Conservation (phyloP, 2,888 invertebrate species). For the Thecophora atra region DNA sequence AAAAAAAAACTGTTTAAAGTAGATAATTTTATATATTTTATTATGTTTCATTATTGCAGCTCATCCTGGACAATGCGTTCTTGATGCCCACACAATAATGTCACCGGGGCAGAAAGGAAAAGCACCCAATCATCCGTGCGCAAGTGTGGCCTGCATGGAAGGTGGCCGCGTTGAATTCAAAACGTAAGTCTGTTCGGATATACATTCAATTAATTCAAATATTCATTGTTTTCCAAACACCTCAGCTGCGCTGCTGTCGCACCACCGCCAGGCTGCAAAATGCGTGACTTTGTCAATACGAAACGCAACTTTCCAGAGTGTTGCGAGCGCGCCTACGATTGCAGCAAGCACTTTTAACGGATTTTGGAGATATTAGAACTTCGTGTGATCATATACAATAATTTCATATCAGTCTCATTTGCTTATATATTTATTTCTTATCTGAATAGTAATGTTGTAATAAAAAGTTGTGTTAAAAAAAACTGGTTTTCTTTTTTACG, state of each 20-base stretch:
- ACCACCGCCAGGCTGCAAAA: slow-evolving; percentile 58
- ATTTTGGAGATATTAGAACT: not conserved
- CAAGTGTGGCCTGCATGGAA: slow-evolving; percentile 52
- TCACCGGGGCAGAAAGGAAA: slow-evolving; percentile 57
- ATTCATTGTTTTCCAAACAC: not conserved
- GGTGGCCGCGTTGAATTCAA: slow-evolving; percentile 50
- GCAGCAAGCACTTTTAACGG: slow-evolving; percentile 49
- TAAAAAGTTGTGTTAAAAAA: not conserved
- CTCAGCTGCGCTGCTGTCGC: slow-evolving; percentile 52
- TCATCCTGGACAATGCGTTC: slow-evolving; percentile 58
- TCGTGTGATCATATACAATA: not conserved
- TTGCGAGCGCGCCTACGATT: slow-evolving; percentile 58
- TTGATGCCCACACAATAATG: slow-evolving; percentile 49
- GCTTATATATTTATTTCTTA: slow-evolving; percentile 12
- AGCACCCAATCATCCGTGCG: slow-evolving; percentile 56
- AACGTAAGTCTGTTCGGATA: slow-evolving; percentile 46
- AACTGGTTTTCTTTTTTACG: not conserved
- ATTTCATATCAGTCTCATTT: not conserved
- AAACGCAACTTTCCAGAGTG: slow-evolving; percentile 55
- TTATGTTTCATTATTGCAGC: slow-evolving; percentile 43
- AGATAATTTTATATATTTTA: not conserved
- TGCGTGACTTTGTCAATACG: slow-evolving; percentile 57
- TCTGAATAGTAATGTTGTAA: not conserved
- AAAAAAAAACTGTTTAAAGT: not conserved
- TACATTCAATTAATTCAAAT: not conserved